Evolutionary conservation across 2,797 vertebrate genomes (phyloP).

Genomic region (Channa striata): DNA sequence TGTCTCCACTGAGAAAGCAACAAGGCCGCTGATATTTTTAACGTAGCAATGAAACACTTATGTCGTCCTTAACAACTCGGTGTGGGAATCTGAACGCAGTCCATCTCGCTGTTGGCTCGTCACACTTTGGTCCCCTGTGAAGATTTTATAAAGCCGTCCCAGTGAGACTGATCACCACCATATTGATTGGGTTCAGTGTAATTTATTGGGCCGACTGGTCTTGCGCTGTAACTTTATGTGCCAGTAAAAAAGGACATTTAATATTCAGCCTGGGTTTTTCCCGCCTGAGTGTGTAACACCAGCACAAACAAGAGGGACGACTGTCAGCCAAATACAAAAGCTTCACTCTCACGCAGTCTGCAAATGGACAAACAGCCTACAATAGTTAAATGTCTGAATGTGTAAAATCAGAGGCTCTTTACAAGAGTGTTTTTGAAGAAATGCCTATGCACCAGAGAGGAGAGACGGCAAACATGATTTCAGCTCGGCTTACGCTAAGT

Average conservation of each 20-base stretch:
- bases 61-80: slow-evolving; percentile 36
- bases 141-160: slow-evolving; percentile 52
- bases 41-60: slow-evolving; percentile 30
- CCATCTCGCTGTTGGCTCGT: slow-evolving; percentile 46
- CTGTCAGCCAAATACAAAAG: slow-evolving; percentile 37
- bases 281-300: slow-evolving; percentile 38
- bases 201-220: slow-evolving; percentile 45
- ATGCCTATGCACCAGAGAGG: slow-evolving; percentile 8
- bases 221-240: slow-evolving; percentile 33
- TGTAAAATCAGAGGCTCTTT: slow-evolving; percentile 27
- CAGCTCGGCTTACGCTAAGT: slow-evolving; percentile 38
- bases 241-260: slow-evolving; percentile 35
- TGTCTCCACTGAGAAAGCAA: slow-evolving; percentile 23
- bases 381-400: slow-evolving; percentile 27
- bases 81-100: slow-evolving; percentile 39
- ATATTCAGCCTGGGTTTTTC: slow-evolving; percentile 32
- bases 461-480: slow-evolving; percentile 41
- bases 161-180: slow-evolving; percentile 59
- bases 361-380: slow-evolving; percentile 34
- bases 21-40: slow-evolving; percentile 31
- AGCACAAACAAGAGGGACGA: slow-evolving; percentile 43
- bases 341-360: slow-evolving; percentile 20
- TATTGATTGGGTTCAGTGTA: slow-evolving; percentile 64
- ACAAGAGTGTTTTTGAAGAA: slow-evolving; percentile 18
- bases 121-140: slow-evolving; percentile 37